Conservation (phyloP, 2,888 invertebrate genomes). For the Dryadula phaetusa region DNA sequence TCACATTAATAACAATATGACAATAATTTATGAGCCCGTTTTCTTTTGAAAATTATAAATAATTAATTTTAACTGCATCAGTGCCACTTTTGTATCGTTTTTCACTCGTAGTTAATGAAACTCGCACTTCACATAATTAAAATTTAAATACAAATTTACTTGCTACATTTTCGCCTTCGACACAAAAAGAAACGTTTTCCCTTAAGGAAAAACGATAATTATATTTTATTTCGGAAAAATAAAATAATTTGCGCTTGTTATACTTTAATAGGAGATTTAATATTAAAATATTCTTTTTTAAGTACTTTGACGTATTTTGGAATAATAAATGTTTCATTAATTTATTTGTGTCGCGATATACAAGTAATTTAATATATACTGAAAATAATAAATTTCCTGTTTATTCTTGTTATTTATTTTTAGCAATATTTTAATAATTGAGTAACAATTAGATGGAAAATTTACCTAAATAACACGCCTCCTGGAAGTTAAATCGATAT, state of each 20-base stretch:
- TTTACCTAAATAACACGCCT: neutral
- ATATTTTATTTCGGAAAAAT: conserved; percentile 7
- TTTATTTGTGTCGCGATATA: neutral
- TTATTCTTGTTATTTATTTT: neutral
- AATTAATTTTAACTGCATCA: conserved; percentile 1
- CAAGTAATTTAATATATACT: neutral
- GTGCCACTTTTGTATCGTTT: neutral
- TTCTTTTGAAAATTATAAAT: conserved; percentile 6
- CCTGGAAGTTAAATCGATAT: neutral
- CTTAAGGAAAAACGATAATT: conserved; percentile 8
- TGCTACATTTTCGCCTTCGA: neutral
- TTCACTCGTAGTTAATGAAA: neutral
- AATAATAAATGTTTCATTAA: neutral
- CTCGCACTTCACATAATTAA: conserved; percentile 8
- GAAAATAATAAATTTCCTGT: neutral
- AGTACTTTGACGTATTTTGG: neutral
- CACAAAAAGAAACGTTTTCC: conserved; percentile 15
- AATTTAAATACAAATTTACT: conserved; percentile 5
- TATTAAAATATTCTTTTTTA: conserved; percentile 4
- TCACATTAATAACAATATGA: too few species aligned
- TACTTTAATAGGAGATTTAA: conserved; percentile 1
- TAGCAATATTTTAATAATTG: neutral
- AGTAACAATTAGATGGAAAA: too few species aligned
- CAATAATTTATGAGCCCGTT: neutral
- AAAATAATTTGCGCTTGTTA: neutral